Base-by-base conservation (phyloP, 2,797 vertebrate genomes). In the Sebastes variabilis region DNA sequence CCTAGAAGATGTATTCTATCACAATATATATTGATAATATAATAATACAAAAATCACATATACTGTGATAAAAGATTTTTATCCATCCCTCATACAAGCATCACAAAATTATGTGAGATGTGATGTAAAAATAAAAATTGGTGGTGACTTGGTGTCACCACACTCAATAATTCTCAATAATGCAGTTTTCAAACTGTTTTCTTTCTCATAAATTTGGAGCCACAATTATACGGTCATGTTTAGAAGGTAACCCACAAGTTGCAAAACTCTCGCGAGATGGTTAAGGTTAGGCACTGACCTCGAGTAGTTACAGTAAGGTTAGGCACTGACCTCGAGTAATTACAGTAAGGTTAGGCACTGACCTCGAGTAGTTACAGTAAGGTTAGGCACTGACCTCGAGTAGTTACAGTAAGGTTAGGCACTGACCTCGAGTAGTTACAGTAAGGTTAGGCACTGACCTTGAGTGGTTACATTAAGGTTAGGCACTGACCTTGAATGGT, bases 401-500 rank as follows among this genome's bases (percentile, higher is more conserved):
- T 24, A 24, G 24, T 24, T 24, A 24, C 24, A 24, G 24, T 16
- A 46, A 46, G 3, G 42, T 18, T 18, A 46, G 38, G 38, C 14
- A 42, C 14, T 42, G 5, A 42, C 13, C 2, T 42, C 38, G 13
- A 42, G 13, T 14, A 42, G 38, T 14, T 42, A 42, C 38, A 13
- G 1, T 38, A 38, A 38, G 36, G 36, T 38, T 38, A 38, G 38
- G 38, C 38, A 42, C 13, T 42, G 0, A 34, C 32, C 10, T 34
- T 0, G 12, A 34, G 32, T 0, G 0, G 34, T 34, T 34, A 11
- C 34, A 34, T 0, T 36, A 36, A 12, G 34, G 34, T 36, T 36
- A 36, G 34, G 34, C 34, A 36, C 11, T 36, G 36, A 38, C 36
- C 12, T 38, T 46, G 42, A 46, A 18, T 46, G 42, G 42, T 46